Evolutionary conservation across 2,113 vertebrate species (phyloP).

Genomic region (Piliocolobus tephrosceles): DNA sequence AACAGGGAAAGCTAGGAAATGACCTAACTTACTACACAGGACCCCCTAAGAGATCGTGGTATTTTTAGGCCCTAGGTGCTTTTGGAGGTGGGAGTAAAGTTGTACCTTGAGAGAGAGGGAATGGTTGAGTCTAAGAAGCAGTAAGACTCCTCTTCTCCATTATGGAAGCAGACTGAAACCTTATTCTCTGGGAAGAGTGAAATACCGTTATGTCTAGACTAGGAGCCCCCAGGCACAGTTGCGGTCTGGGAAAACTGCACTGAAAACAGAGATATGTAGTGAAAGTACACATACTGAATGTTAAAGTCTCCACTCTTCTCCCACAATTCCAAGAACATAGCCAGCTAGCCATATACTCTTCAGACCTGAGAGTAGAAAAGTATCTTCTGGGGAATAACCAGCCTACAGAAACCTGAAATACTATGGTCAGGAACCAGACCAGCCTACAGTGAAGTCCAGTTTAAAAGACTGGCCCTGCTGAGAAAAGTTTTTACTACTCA

Average conservation of each 20-base stretch:
- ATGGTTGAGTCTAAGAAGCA: neutral
- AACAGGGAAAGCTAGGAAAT: neutral
- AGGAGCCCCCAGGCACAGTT: neutral
- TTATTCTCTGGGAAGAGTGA: neutral
- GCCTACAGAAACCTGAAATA: neutral
- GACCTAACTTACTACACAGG: neutral
- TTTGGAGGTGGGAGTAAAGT: neutral
- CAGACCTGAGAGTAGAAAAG: neutral
- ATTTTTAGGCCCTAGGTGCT: neutral
- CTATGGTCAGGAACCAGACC: neutral
- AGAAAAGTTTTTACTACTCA: neutral
- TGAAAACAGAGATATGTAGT: neutral
- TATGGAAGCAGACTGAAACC: neutral
- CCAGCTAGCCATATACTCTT: neutral
- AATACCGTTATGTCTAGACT: neutral
- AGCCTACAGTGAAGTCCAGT: neutral
- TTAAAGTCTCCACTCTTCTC: neutral
- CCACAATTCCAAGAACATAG: neutral
- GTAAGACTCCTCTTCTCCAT: neutral
- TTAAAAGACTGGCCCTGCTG: neutral
- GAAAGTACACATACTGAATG: neutral
- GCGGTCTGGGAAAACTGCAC: neutral
- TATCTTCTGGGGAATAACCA: neutral
- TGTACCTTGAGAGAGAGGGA: neutral
- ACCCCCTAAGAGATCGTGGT: neutral